These are phyloP conservation scores for Megalopta genalis DNA, from an alignment of 1,140 invertebrate genomes.

Conservation along the genomic window DNA sequence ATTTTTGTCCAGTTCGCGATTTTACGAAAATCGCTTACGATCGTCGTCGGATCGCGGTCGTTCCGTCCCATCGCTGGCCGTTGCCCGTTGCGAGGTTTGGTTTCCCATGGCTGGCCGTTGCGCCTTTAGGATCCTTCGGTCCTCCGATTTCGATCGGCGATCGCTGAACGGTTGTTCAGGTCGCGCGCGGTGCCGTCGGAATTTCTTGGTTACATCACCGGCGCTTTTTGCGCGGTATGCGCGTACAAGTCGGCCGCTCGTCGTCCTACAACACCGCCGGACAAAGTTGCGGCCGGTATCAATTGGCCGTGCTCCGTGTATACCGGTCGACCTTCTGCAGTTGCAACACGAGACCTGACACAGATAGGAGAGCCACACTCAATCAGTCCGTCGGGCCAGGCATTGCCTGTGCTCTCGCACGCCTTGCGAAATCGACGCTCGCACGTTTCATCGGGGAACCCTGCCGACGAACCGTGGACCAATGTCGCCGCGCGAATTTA, in stretches of 20 bases:
- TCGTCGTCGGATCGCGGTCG: no score
- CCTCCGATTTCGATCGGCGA: background rate
- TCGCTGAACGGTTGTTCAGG: constrained; percentile 31
- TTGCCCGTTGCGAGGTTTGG: no score
- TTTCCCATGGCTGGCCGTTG: no score
- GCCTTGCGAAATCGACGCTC: constrained; percentile 62
- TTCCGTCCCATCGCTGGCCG: no score
- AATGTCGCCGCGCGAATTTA: constrained; percentile 7
- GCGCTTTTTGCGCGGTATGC: constrained; percentile 52
- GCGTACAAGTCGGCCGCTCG: constrained; percentile 19
- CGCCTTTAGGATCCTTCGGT: no score
- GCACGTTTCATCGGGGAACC: constrained; percentile 50
- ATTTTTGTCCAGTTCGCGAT: no score
- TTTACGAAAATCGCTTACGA: no score
- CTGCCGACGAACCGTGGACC: constrained; percentile 48
- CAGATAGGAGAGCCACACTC: constrained; percentile 73
- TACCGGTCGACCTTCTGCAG: constrained; percentile 79
- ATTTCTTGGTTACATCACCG: constrained; percentile 64
- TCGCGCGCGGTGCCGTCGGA: constrained; percentile 45
- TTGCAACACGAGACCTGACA: constrained; percentile 78
- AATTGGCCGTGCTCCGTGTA: constrained; percentile 68
- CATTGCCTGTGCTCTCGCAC: constrained; percentile 8
- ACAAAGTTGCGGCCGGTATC: constrained; percentile 64
- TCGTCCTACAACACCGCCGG: constrained; percentile 53
- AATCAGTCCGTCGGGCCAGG: constrained; percentile 44